Base-by-base conservation (phyloP, 2,888 invertebrate genomes). In the Drosophila peninsularis region DNA sequence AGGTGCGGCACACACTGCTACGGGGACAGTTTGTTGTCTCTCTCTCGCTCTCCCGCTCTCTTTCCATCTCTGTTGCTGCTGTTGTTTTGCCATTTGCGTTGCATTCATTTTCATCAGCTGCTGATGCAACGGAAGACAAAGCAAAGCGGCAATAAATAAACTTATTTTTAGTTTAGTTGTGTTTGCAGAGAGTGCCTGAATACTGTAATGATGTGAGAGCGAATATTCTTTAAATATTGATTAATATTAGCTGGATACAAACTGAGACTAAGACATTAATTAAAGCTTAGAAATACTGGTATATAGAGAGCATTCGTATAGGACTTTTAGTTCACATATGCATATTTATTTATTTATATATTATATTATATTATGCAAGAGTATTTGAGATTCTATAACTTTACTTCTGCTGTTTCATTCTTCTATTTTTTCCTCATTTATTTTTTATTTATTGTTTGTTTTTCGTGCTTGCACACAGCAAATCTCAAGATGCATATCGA, bases 101-200 rank as follows among this genome's bases (percentile, higher is more conserved):
- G 82, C 86, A 75, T 71, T 76, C 62, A 65, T 82, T 85, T 85
- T 86, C 78, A 73, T 72, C 77, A 73, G 58, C 79, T 45, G 50
- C 74, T 68, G 74, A 30, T 80, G 87, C 80, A 84, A 71, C 82
- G 86, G 86, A 82, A 82, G 80, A 88, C 73, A 77, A 66, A 74
- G 62, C 55, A 67, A 58, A 62, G 19, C 34, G 32, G 41, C 82
- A 85, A 76, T 70, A 82, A 85, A 85, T 71, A 70, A 69, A 62
- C 62, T 60, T 84, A 87, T 62, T 79, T 79, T 79, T 71, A 75
- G 77, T 71, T 21, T 9, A 3, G 24, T 24, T 24, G 24, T 3
- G 24, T 24, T 61, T 50, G n/a, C 17, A 36, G 21, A 37, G 52
- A 0, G 37, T 27, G 27, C 24, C 27, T n/a, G 6, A n/a, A 37